A percentile compares a stretch with the other conserved stretches of the same genome.
Evolutionary conservation across 1,140 invertebrate species (phyloP).

Genomic region (Heliconius nattereri): DNA sequence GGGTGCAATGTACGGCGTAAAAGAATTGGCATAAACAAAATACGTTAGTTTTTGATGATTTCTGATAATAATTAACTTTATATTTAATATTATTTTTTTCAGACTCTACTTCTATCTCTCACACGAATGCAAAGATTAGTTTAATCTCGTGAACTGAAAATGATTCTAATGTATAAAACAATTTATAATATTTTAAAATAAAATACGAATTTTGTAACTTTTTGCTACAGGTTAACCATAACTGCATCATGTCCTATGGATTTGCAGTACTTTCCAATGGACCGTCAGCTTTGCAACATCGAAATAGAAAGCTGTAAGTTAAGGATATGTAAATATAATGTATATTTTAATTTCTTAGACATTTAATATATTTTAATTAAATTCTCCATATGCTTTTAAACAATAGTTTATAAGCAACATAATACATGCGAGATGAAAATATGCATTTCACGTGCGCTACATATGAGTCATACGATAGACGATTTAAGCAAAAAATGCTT

Average conservation of each 20-base stretch:
- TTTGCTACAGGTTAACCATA: slow-evolving; percentile 92
- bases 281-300: slow-evolving; percentile 97
- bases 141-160: too few species aligned
- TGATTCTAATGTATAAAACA: background rate
- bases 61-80: too few species aligned
- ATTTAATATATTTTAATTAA: slow-evolving; percentile 23
- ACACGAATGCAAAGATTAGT: too few species aligned
- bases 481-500: slow-evolving; percentile 50
- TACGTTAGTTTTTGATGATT: too few species aligned
- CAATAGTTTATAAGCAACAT: slow-evolving; percentile 2
- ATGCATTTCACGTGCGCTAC: slow-evolving; percentile 37
- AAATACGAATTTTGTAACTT: background rate
- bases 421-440: slow-evolving; percentile 8
- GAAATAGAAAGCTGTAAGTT: slow-evolving; percentile 99
- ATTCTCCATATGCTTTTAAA: slow-evolving; percentile 31
- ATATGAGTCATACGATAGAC: slow-evolving; percentile 51
- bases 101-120: too few species aligned
- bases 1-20: too few species aligned
- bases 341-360: slow-evolving; percentile 24
- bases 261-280: slow-evolving; percentile 98
- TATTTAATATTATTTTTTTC: too few species aligned
- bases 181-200: background rate
- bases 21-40: too few species aligned
- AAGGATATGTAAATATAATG: slow-evolving; percentile 36
- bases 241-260: slow-evolving; percentile 99